phyloP scores from a whole-genome alignment of 2,888 invertebrate species.

The Lasioglossum lativentre region DNA sequence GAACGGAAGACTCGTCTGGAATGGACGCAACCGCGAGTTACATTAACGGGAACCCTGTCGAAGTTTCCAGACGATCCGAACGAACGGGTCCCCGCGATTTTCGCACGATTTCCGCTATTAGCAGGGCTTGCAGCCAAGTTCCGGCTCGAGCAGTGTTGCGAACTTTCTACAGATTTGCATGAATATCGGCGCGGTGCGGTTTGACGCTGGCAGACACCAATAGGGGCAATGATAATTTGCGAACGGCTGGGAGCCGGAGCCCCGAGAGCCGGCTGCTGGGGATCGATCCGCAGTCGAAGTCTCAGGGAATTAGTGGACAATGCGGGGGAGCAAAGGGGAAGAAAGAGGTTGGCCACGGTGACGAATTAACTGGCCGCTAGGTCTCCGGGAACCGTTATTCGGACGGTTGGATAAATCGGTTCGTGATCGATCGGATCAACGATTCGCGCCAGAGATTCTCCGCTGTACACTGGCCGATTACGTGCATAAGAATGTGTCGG shows the following conservation, averaged over 20 bases:
- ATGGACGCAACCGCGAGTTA: not conserved
- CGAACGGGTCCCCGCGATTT: constrained; percentile 27
- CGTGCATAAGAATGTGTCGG: not conserved
- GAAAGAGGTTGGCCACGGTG: constrained; percentile 20
- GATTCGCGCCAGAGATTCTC: not conserved
- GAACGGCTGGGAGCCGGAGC: constrained; percentile 10
- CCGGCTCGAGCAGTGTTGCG: constrained; percentile 15
- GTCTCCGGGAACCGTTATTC: not conserved
- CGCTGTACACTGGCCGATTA: not conserved
- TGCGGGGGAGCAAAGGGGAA: not conserved
- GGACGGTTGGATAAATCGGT: constrained; percentile 20
- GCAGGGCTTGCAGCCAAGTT: constrained; percentile 38
- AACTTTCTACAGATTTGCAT: constrained; percentile 57
- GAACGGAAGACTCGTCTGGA: not conserved
- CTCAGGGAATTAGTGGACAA: constrained; percentile 25
- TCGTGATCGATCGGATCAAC: constrained; percentile 4
- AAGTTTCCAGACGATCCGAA: constrained; percentile 35
- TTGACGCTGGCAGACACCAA: constrained; percentile 45
- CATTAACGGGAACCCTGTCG: constrained; percentile 29
- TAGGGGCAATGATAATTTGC: constrained; percentile 50
- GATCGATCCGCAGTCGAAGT: constrained; percentile 35
- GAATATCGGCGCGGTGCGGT: constrained; percentile 47
- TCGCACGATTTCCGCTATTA: constrained; percentile 54
- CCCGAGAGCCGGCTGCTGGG: constrained; percentile 1
- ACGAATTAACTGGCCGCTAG: constrained; percentile 5